Conservation (phyloP, 2,113 vertebrate genomes). For the Eudyptes chrysolophus region DNA sequence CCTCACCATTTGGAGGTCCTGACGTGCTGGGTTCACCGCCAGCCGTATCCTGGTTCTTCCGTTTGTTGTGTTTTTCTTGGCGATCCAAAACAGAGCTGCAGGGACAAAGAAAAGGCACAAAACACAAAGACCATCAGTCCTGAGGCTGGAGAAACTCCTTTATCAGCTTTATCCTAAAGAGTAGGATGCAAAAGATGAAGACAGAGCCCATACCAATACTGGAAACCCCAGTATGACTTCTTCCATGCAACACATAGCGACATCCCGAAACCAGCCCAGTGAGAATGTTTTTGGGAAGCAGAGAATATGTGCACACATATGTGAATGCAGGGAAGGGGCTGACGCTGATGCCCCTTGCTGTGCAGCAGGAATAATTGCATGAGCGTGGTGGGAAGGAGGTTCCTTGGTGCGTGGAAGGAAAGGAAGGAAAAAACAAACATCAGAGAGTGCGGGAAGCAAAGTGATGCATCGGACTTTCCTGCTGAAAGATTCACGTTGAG, state of each 20-base stretch:
- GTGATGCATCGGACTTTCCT: neutral
- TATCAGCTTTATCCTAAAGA: neutral
- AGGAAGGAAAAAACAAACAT: neutral
- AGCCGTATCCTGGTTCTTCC: fast-evolving
- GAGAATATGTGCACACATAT: fast-evolving
- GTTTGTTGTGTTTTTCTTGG: fast-evolving
- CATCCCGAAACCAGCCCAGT: fast-evolving
- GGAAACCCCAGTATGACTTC: neutral
- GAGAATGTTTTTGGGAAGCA: neutral
- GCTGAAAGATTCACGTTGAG: neutral
- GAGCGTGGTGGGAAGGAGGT: neutral
- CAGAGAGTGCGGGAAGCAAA: neutral
- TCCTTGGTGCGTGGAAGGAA: neutral
- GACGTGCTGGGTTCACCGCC: fast-evolving
- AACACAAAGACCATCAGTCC: no score
- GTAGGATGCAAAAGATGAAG: neutral
- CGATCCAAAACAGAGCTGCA: neutral
- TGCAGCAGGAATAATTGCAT: fast-evolving
- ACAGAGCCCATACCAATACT: neutral
- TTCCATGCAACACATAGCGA: fast-evolving
- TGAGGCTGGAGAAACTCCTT: neutral
- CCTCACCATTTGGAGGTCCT: fast-evolving
- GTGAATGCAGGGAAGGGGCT: no score
- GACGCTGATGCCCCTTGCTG: neutral
- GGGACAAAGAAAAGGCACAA: neutral